Base-by-base conservation (phyloP, 1,140 invertebrate genomes). In the Dryas iulia region DNA sequence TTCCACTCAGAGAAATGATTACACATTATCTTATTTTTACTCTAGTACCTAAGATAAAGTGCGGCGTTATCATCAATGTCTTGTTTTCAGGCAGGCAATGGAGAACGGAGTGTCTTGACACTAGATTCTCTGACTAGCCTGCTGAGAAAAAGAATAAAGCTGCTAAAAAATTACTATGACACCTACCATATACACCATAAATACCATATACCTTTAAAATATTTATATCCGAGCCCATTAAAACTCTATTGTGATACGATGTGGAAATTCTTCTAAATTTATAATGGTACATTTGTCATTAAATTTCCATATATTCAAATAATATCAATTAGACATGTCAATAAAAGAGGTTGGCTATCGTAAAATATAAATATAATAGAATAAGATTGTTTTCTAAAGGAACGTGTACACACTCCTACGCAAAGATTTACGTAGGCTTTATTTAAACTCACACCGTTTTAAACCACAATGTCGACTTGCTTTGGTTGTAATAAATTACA, bases 371-470 rank as follows among this genome's bases (percentile, higher is more conserved):
- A 58, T 28, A 66, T 66, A 69, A 69, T 63, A 56, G 23, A 25
- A 61, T 62, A 14, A 52, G 54, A 69, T 63, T 39, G 57, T 63
- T 33, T 35, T 53, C 60, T 69, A 63, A 58, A 69, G 59, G 59
- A 60, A 64, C 68, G 28, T 70, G 68, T 70, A 69, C 68, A 70
- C 47, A 70, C 68, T 28, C 68, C 68, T 25, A 70, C 68, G 68
- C 62, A 60, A 30, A 70, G 68, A 70, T 70, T 70, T 65, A 70
- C 68, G 68, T 63, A 54, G 61, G 57, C 61, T 59, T 70, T 65
- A 60, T 65, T 65, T 70, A 65, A 70, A 65, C 28, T 65, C 56
- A 35, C 57, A 70, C 39, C 52, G 62, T 70, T 70, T 56, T 70
- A 70, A 70, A 53, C 68, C 11, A 57, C 65, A 65, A 57, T 70